Evolutionary conservation across 1,140 invertebrate genomes (phyloP).

Genomic region (Philopotamus ludificatus): DNA sequence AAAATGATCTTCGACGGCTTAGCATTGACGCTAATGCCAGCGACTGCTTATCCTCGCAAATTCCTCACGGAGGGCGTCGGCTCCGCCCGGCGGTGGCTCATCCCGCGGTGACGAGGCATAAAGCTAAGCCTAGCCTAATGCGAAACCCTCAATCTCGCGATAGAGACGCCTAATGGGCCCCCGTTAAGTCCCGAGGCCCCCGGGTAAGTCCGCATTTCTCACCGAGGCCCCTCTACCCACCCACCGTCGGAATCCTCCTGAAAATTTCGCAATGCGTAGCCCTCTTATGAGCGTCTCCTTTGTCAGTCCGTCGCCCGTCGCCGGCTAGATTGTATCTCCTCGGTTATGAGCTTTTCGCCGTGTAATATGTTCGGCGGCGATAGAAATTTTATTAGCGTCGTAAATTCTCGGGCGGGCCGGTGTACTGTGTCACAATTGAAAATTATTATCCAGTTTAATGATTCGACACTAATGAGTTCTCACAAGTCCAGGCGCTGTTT

Average conservation of each 20-base stretch:
- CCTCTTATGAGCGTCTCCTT: slow-evolving; percentile 1
- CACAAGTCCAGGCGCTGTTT: background rate
- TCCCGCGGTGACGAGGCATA: slow-evolving; percentile 4
- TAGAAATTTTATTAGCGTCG: slow-evolving; percentile 36
- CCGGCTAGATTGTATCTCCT: slow-evolving; percentile 22
- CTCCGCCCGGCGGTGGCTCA: background rate
- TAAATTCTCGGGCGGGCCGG: slow-evolving; percentile 26
- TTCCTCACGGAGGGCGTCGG: background rate
- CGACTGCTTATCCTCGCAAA: background rate
- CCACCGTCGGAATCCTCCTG: background rate
- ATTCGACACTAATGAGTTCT: background rate
- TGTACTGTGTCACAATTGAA: slow-evolving; percentile 8
- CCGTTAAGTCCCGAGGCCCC: slow-evolving; percentile 11
- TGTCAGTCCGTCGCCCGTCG: slow-evolving; percentile 17
- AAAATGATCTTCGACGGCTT: background rate
- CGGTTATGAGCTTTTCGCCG: slow-evolving; percentile 1
- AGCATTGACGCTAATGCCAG: background rate
- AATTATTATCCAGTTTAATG: background rate
- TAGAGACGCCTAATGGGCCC: slow-evolving; percentile 19
- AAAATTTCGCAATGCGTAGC: background rate
- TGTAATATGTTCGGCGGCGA: slow-evolving; percentile 32
- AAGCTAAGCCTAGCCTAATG: slow-evolving; percentile 18
- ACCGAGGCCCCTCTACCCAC: slow-evolving; percentile 2
- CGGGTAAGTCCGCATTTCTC: slow-evolving; percentile 18
- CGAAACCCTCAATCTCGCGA: slow-evolving; percentile 20